These are phyloP conservation scores for Octomys mimax DNA, from an alignment of 2,797 vertebrate genomes.

Conservation along the genomic window DNA sequence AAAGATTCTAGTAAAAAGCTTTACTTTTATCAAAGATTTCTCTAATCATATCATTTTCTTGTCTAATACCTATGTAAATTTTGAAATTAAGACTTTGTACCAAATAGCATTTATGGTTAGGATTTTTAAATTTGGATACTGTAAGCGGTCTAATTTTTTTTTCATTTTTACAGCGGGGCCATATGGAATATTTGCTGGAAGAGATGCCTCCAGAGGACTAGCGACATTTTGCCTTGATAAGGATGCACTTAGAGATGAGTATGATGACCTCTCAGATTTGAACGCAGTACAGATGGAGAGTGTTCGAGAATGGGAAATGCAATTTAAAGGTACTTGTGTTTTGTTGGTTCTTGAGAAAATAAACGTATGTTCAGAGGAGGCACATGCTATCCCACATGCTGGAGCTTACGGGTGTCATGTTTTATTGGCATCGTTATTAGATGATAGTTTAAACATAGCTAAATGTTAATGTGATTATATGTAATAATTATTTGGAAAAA, in stretches of 20 bases:
- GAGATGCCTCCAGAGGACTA: slow-evolving; percentile 98
- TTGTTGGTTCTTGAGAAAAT: slow-evolving; percentile 13
- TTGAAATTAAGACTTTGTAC: slow-evolving; percentile 43
- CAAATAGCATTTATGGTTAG: slow-evolving; percentile 23
- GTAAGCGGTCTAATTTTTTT: slow-evolving; percentile 72
- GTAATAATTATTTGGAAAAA: slow-evolving; percentile 48
- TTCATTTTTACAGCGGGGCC: slow-evolving; percentile 93
- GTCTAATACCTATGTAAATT: neutral
- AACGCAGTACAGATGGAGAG: slow-evolving; percentile 99
- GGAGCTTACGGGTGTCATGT: neutral
- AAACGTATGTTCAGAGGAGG: neutral
- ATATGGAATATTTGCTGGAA: slow-evolving; percentile 98
- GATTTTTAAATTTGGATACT: slow-evolving; percentile 9
- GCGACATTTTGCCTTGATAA: slow-evolving; percentile 99
- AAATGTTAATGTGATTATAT: slow-evolving; percentile 16
- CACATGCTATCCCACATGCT: neutral
- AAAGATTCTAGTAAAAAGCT: slow-evolving; percentile 23
- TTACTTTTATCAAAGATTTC: slow-evolving; percentile 62
- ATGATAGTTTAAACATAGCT: slow-evolving; percentile 6
- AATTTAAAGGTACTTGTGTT: slow-evolving; percentile 95
- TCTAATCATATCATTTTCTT: slow-evolving; percentile 26
- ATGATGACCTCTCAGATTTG: slow-evolving; percentile 98
- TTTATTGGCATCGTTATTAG: slow-evolving; percentile 21
- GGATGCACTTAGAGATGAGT: slow-evolving; percentile 96
- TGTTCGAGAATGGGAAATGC: slow-evolving; percentile 99